phyloP scores from a whole-genome alignment of 2,113 vertebrate genomes.

The Hiodon tergisus region DNA sequence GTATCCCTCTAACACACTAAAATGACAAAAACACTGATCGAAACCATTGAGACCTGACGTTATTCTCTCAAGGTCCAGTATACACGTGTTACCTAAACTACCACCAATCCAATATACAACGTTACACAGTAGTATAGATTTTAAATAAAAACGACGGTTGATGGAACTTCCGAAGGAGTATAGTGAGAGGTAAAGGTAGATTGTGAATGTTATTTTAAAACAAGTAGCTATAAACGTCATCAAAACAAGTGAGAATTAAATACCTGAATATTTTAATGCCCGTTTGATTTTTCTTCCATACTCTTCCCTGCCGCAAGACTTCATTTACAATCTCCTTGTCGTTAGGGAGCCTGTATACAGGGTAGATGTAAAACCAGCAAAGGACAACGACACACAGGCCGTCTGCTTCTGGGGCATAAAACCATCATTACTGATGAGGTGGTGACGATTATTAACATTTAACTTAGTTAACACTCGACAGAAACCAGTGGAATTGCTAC shows the following conservation, averaged over 20 bases:
- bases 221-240: too few relatives aligned
- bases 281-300: constrained; percentile 80
- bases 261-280: constrained; percentile 79
- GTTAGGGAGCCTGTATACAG: constrained; percentile 75
- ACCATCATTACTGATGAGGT: constrained; percentile 53
- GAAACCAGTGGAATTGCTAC: not conserved
- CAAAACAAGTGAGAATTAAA: not conserved
- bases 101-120: too few relatives aligned
- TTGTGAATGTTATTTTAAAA: too few relatives aligned
- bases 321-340: constrained; percentile 85
- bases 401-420: constrained; percentile 75
- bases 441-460: constrained; percentile 8
- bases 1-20: too few relatives aligned
- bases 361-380: constrained; percentile 89
- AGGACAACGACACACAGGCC: constrained; percentile 80
- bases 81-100: too few relatives aligned
- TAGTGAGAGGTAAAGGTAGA: not conserved
- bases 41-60: too few relatives aligned
- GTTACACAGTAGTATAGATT: too few relatives aligned
- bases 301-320: constrained; percentile 74
- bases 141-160: not conserved
- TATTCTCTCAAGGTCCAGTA: too few relatives aligned
- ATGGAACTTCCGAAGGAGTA: not conserved
- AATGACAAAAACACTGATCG: too few relatives aligned
- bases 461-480: not conserved